Percentiles rank a stretch among this genome's conserved stretches.
phyloP scores from a whole-genome alignment of 2,797 vertebrate genomes.

The Rhinoraja longicauda region DNA sequence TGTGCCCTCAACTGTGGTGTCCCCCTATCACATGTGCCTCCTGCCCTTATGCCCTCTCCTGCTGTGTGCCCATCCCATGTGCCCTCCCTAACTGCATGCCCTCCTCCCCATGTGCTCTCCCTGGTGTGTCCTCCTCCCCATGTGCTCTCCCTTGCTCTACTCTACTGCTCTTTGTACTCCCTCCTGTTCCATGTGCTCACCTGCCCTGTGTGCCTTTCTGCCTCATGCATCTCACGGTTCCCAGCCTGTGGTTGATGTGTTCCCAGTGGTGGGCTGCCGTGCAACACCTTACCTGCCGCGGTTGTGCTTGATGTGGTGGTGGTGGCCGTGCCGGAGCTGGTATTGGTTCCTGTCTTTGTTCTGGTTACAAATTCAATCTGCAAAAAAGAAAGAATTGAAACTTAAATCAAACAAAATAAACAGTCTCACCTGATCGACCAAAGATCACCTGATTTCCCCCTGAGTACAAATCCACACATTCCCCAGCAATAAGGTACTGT shows the following conservation, averaged over 20 bases:
- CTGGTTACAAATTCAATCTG: slow-evolving; percentile 97
- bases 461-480: not conserved
- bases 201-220: not conserved
- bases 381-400: slow-evolving; percentile 32
- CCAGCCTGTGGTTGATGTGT: too few species aligned
- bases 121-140: not conserved
- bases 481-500: too few species aligned
- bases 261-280: not conserved
- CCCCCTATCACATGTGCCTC: too few species aligned
- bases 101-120: too few species aligned
- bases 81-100: too few species aligned
- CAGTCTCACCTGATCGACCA: too few species aligned
- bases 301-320: slow-evolving; percentile 76
- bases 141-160: not conserved
- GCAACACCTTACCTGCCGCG: slow-evolving; percentile 67
- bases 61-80: too few species aligned
- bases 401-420: not conserved
- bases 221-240: not conserved
- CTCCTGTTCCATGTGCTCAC: not conserved
- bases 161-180: not conserved
- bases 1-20: too few species aligned
- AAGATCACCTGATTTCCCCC: not conserved
- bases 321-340: slow-evolving; percentile 70
- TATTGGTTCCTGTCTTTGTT: slow-evolving; percentile 87
- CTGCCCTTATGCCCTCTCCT: too few species aligned